Conservation (phyloP, 1,140 invertebrate species). For the Zaprionus camerounensis region DNA sequence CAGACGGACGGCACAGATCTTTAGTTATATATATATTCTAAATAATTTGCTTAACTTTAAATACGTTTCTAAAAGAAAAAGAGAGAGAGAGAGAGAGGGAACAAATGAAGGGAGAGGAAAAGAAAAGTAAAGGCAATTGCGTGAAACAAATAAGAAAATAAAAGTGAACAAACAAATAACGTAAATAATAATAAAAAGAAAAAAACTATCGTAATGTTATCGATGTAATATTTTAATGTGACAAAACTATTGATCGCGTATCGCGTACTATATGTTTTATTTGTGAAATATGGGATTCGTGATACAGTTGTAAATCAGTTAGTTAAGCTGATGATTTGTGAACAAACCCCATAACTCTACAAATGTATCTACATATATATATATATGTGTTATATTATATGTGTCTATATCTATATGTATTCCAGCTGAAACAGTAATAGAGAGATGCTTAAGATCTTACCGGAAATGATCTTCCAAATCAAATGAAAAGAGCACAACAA, state of each 20-base stretch:
- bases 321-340: neutral
- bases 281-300: neutral
- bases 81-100: conserved; percentile 28
- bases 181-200: conserved; percentile 17
- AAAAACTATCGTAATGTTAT: conserved; percentile 36
- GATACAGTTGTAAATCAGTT: neutral
- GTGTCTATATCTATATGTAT: neutral
- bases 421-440: neutral
- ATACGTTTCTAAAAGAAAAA: conserved; percentile 46
- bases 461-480: neutral
- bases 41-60: conserved; percentile 38
- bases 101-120: conserved; percentile 5
- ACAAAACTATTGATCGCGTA: conserved; percentile 11
- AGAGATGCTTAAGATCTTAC: neutral
- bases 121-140: neutral
- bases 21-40: conserved; percentile 36
- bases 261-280: conserved; percentile 1
- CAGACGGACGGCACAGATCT: conserved; percentile 18
- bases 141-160: conserved; percentile 16
- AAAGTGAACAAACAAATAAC: conserved; percentile 15
- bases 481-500: neutral
- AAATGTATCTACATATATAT: neutral
- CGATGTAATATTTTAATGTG: conserved; percentile 14
- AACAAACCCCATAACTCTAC: neutral
- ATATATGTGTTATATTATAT: neutral